These are phyloP conservation scores for Chrysemys picta DNA, from an alignment of 2,113 vertebrate species.

Conservation along the genomic window DNA sequence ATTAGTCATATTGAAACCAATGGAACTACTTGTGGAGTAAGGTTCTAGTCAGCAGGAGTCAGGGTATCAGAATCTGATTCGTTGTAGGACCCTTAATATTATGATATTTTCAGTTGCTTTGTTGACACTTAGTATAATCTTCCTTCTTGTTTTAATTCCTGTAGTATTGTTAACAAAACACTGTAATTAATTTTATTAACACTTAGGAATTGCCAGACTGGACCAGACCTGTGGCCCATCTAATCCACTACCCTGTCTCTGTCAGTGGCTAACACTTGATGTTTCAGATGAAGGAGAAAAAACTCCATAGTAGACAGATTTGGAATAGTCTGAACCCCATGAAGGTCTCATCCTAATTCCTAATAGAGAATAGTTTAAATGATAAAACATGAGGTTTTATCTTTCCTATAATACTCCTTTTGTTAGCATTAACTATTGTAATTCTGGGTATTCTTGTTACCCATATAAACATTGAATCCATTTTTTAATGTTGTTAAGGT, in stretches of 20 bases:
- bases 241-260: fast-evolving
- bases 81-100: not conserved
- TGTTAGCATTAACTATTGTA: not conserved
- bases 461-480: fast-evolving
- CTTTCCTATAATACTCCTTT: not conserved
- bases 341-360: not conserved
- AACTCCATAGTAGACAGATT: not conserved
- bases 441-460: not conserved
- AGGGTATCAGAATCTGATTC: not conserved
- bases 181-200: not conserved
- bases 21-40: not conserved
- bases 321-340: not conserved
- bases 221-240: fast-evolving
- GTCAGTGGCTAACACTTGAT: fast-evolving
- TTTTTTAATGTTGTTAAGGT: not conserved
- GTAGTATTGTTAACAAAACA: fast-evolving
- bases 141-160: fast-evolving
- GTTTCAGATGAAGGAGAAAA: fast-evolving
- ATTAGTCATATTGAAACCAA: not conserved
- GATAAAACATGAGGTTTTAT: not conserved
- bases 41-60: not conserved
- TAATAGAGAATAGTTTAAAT: not conserved
- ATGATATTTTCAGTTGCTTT: fast-evolving
- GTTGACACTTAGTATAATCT: not conserved
- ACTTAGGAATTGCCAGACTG: not conserved